These are phyloP conservation scores for Chymomyza fuscimana DNA, from an alignment of 2,888 invertebrate genomes.

Conservation along the genomic window DNA sequence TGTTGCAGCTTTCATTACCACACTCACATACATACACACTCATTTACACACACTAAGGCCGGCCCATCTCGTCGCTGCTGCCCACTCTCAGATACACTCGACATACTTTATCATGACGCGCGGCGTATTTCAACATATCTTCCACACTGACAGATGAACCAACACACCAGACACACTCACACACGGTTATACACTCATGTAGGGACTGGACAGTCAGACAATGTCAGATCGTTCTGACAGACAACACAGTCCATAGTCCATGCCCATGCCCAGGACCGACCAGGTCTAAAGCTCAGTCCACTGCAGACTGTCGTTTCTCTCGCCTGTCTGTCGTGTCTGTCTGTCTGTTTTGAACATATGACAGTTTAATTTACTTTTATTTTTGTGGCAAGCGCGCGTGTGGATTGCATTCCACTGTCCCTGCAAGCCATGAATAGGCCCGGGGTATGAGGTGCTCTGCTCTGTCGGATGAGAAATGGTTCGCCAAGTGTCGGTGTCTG, in stretches of 20 bases:
- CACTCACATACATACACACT: conserved; percentile 10
- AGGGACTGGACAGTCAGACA: not conserved
- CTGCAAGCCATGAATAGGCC: not conserved
- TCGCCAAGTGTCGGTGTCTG: conserved; percentile 35
- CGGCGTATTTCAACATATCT: conserved; percentile 74
- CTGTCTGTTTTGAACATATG: conserved; percentile 64
- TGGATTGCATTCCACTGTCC: conserved; percentile 59
- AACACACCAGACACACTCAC: conserved; percentile 61
- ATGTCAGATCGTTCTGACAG: conserved; percentile 2
- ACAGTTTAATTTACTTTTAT: conserved; percentile 76
- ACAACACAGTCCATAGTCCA: not conserved
- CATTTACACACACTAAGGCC: not conserved
- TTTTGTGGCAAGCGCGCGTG: conserved; percentile 45
- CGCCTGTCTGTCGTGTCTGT: conserved; percentile 13
- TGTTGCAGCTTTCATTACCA: conserved; percentile 61
- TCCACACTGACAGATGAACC: conserved; percentile 71
- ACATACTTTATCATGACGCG: conserved; percentile 71
- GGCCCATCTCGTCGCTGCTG: conserved; percentile 2
- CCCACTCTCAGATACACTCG: conserved; percentile 30
- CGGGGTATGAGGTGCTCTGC: too few relatives aligned
- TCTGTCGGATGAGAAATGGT: conserved; percentile 21
- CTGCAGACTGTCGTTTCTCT: conserved; percentile 1
- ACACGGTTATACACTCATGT: conserved; percentile 24
- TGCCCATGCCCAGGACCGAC: conserved; percentile 20
- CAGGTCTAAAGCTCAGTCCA: conserved; percentile 24